These are phyloP conservation scores for Teinopalpus imperialis DNA, from an alignment of 2,888 invertebrate species.

Conservation along the genomic window DNA sequence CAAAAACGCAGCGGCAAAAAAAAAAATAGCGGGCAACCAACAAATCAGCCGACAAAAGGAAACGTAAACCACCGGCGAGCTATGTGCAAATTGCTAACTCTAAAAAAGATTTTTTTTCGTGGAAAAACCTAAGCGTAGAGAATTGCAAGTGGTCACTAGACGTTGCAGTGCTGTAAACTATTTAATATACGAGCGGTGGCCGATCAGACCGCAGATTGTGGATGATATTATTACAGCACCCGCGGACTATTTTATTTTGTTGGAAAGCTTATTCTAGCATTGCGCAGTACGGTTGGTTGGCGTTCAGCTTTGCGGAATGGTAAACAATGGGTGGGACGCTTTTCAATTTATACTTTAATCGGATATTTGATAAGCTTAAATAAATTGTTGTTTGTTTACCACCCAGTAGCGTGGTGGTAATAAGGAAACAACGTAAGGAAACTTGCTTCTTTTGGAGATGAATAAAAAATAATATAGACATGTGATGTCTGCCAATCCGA, in stretches of 20 bases:
- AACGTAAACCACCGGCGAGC: conserved; percentile 62
- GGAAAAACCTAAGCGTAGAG: conserved; percentile 43
- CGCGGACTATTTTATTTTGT: conserved; percentile 28
- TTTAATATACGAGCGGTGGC: conserved; percentile 59
- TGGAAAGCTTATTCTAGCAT: conserved; percentile 16
- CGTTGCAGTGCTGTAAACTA: conserved; percentile 68
- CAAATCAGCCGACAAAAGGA: conserved; percentile 69
- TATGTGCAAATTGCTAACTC: conserved; percentile 59
- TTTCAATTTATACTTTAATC: conserved; percentile 25
- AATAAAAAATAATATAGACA: too few relatives aligned
- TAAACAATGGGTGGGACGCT: conserved; percentile 18
- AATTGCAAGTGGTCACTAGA: conserved; percentile 36
- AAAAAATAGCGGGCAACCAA: conserved; percentile 50
- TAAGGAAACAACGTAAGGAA: too few relatives aligned
- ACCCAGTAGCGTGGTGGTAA: too few relatives aligned
- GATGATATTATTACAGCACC: conserved; percentile 45
- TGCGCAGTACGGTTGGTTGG: conserved; percentile 9
- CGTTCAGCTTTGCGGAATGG: conserved; percentile 12
- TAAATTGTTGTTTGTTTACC: background rate
- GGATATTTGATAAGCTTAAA: conserved; percentile 2
- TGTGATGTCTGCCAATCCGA: too few relatives aligned
- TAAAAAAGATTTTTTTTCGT: conserved; percentile 50
- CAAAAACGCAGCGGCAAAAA: conserved; percentile 32
- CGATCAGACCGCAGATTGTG: conserved; percentile 58
- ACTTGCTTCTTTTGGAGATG: too few relatives aligned